Conservation (phyloP, 2,113 vertebrate species). For the Daboia siamensis region DNA sequence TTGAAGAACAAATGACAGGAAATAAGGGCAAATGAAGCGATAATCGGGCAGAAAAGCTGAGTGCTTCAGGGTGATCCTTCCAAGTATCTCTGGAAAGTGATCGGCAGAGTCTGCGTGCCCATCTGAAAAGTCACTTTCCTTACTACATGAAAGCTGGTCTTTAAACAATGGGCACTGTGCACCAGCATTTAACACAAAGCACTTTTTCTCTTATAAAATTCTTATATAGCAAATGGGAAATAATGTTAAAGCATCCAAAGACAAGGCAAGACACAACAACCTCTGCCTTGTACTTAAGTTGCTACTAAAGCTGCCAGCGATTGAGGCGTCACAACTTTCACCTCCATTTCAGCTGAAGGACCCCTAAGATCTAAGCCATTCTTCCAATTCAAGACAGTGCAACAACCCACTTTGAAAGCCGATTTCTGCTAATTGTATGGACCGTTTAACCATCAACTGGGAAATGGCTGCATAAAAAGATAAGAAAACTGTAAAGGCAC, state of each 20-base stretch:
- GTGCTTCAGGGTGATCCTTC: background rate
- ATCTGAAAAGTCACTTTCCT: no score
- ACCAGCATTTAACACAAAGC: background rate
- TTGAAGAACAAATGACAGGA: background rate
- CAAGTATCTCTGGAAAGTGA: background rate
- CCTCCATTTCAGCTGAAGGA: background rate
- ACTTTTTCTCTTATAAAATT: background rate
- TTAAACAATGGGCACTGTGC: background rate
- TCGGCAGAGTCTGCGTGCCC: background rate
- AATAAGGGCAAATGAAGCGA: background rate
- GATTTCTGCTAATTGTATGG: background rate
- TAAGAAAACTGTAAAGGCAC: constrained; percentile 1
- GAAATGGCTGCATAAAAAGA: background rate
- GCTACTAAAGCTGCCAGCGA: background rate
- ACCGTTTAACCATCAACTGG: background rate
- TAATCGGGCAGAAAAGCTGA: background rate
- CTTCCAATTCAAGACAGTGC: background rate
- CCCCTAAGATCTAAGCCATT: background rate
- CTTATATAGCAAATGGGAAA: background rate
- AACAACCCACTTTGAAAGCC: background rate
- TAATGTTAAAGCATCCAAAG: background rate
- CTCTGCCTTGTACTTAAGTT: background rate
- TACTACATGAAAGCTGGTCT: background rate
- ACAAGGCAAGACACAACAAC: background rate
- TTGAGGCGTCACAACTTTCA: background rate